These are phyloP conservation scores for Oryzias woworae DNA, from an alignment of 2,113 vertebrate genomes.

Conservation along the genomic window DNA sequence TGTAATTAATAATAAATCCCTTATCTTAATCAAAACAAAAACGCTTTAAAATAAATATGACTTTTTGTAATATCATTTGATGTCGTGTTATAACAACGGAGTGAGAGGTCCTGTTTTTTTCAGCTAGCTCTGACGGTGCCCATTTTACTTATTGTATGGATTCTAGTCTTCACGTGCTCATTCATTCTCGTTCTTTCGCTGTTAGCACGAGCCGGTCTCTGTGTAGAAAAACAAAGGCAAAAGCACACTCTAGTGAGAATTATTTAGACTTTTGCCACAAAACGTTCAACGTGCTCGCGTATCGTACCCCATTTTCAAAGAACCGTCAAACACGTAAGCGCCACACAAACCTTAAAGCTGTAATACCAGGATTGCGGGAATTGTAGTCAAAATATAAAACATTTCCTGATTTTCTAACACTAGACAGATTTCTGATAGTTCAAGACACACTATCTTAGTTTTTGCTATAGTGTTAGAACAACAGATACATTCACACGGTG, in stretches of 20 bases:
- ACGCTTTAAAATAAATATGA: neutral
- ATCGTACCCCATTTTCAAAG: constrained; percentile 72
- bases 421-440: neutral
- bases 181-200: neutral
- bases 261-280: neutral
- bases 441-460: accelerated
- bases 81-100: constrained; percentile 8
- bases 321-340: constrained; percentile 69
- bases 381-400: constrained; percentile 25
- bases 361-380: constrained; percentile 44
- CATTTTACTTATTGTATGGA: accelerated
- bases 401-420: too few relatives aligned
- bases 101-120: neutral
- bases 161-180: neutral
- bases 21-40: neutral
- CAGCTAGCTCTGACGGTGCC: neutral
- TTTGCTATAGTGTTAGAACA: accelerated
- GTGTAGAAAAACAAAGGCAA: neutral
- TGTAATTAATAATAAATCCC: too few relatives aligned
- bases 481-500: neutral
- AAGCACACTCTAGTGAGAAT: too few relatives aligned
- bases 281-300: neutral
- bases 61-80: neutral
- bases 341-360: neutral
- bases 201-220: neutral